phyloP scores from a whole-genome alignment of 2,888 invertebrate genomes.

The Acleris emargana region DNA sequence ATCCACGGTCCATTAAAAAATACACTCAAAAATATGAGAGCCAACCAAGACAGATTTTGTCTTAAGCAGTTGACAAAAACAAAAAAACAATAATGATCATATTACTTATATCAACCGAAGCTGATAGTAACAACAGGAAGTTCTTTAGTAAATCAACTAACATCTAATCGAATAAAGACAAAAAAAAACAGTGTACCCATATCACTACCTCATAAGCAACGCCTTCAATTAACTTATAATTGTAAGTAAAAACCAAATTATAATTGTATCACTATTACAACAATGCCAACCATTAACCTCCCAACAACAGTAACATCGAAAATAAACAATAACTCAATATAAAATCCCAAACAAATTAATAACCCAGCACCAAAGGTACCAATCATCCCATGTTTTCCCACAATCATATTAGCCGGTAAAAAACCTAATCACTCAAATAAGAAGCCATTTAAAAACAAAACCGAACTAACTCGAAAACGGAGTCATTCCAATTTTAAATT shows the following conservation, averaged over 20 bases:
- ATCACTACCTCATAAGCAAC: not conserved
- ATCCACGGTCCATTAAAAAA: no score
- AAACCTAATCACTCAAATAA: constrained; percentile 67
- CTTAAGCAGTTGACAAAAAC: no score
- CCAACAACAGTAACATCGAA: constrained; percentile 38
- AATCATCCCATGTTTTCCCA: constrained; percentile 71
- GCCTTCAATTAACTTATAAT: not conserved
- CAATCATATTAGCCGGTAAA: constrained; percentile 71
- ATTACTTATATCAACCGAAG: no score
- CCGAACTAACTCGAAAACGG: constrained; percentile 35
- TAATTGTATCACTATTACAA: constrained; percentile 38
- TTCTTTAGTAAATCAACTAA: no score
- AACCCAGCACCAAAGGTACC: constrained; percentile 55
- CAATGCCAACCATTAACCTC: constrained; percentile 34
- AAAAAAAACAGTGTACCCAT: no score
- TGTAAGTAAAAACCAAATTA: constrained; percentile 1
- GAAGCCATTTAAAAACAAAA: constrained; percentile 44
- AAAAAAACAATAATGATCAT: no score
- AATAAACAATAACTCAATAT: constrained; percentile 59
- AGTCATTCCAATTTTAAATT: constrained; percentile 4
- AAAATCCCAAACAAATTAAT: constrained; percentile 71
- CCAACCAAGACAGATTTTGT: no score
- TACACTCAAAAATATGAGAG: no score
- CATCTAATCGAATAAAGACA: no score
- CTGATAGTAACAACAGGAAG: no score